A percentile compares a stretch with the other conserved stretches of the same genome.
phyloP scores from a whole-genome alignment of 2,113 vertebrate species.

The Sclerurus mexicanus region DNA sequence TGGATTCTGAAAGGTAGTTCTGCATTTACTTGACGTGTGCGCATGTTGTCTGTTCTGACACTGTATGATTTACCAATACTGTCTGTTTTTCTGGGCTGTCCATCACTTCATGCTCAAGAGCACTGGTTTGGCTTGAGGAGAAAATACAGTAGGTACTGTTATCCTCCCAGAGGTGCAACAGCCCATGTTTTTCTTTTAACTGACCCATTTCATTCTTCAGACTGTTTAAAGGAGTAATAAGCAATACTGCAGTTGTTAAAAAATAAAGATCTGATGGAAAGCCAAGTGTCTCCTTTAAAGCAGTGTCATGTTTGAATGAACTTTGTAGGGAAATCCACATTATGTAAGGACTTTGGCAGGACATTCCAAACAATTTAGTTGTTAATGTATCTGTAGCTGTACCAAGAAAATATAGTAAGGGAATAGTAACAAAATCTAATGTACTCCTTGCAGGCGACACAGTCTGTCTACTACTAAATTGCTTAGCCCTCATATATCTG shows the following conservation, averaged over 20 bases:
- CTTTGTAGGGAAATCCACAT: not conserved
- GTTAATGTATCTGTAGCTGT: not conserved
- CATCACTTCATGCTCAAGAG: not conserved
- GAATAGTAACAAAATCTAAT: not conserved
- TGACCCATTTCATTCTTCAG: not conserved
- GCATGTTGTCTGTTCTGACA: not conserved
- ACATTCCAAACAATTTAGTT: not conserved
- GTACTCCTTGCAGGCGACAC: conserved; percentile 78
- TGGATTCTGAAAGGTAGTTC: not conserved
- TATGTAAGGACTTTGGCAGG: not conserved
- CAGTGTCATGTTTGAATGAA: not conserved
- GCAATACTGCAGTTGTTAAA: not conserved
- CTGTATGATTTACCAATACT: not conserved
- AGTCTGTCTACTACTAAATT: conserved; percentile 92
- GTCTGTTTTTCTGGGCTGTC: not conserved
- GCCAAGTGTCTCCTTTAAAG: not conserved
- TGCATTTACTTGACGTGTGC: not conserved
- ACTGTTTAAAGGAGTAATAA: not conserved
- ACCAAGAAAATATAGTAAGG: not conserved
- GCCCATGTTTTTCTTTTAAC: not conserved
- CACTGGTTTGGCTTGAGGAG: not conserved
- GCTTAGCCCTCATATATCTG: conserved; percentile 83
- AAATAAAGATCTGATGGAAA: not conserved
- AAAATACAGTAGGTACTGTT: not conserved
- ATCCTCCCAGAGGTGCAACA: not conserved